Evolutionary conservation across 2,888 invertebrate species (phyloP), one percentile per base, ranked within the genome.

Genomic region (Cephus rjabovi): DNA sequence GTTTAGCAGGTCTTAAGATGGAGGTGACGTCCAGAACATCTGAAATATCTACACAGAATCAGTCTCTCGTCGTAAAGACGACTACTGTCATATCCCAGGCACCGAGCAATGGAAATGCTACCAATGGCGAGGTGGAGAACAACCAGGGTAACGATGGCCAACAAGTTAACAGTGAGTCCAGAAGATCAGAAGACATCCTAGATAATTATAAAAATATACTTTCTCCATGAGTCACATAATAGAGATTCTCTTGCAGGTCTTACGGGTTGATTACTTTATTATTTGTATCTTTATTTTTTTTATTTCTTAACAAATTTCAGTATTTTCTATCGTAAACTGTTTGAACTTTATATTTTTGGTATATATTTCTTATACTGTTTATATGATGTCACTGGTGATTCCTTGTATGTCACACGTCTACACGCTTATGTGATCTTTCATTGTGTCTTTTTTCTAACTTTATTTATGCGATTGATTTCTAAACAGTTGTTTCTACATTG

Each of bases 1-100:
- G 91, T 78, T 84, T 91, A 75, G 91, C 91, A 68, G 91, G 91
- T 34, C 85, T 91, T 15, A 91, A 91, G 80, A 91, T 91, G 91
- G 91, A 91, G 83, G 91, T 91, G 30, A 91, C 91, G 11, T 91
- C 91, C 1, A 86, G 91, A 79, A 91, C 91, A 30, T 91, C 91
- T 11, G 91, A 91, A 80, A 89, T 90, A 78, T 89, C 91, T 11
- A 90, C 91, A 11, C 91, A 90, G 79, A 91, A 91, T 85, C 91
- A 91, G 76, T 90, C 91, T 23, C 81, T 91, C 23, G 87, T 89
- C 33, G 88, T 88, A 6, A 78, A 78, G 33, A 91, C 90, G 84
- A 91, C 91, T 12, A 91, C 91, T 33, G 90, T 91, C 15, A 89
- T 91, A 79, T 89, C 91, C 12, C 90, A 90, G 78, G 86, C 89